Percentiles rank a stretch among this genome's conserved stretches.
These are phyloP conservation scores for Campoplex nolae DNA, from an alignment of 2,888 invertebrate species.

Conservation along the genomic window DNA sequence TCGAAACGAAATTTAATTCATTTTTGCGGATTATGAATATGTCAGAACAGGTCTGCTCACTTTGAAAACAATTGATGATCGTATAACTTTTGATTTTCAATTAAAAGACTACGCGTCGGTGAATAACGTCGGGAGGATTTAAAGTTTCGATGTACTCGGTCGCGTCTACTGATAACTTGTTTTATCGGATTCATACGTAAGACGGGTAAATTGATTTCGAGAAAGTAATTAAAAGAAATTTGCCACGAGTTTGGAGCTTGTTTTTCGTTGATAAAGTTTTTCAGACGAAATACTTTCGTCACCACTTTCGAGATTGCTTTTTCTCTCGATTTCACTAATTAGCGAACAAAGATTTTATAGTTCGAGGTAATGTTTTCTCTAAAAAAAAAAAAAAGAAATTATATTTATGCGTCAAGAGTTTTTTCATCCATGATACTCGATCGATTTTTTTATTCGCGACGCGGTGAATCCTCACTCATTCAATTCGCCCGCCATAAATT, in stretches of 20 bases:
- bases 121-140: conserved; percentile 14
- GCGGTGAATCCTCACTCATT: neutral
- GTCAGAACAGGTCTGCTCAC: neutral
- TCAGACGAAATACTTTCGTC: neutral
- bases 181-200: conserved; percentile 4
- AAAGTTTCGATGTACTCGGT: neutral
- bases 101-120: conserved; percentile 48
- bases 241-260: neutral
- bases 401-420: neutral
- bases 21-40: neutral
- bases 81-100: conserved; percentile 43
- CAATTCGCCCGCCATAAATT: conserved; percentile 28
- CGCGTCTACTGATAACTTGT: neutral
- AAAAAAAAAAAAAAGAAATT: neutral
- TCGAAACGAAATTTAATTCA: conserved; percentile 36
- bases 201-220: neutral
- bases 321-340: neutral
- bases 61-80: conserved; percentile 41
- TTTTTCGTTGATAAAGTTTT: neutral
- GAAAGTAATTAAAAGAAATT: neutral
- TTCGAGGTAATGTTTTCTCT: neutral
- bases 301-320: neutral
- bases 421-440: neutral
- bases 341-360: neutral
- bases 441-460: conserved; percentile 14